These are phyloP conservation scores for Centrocercus urophasianus DNA, from an alignment of 2,113 vertebrate genomes.

Conservation along the genomic window DNA sequence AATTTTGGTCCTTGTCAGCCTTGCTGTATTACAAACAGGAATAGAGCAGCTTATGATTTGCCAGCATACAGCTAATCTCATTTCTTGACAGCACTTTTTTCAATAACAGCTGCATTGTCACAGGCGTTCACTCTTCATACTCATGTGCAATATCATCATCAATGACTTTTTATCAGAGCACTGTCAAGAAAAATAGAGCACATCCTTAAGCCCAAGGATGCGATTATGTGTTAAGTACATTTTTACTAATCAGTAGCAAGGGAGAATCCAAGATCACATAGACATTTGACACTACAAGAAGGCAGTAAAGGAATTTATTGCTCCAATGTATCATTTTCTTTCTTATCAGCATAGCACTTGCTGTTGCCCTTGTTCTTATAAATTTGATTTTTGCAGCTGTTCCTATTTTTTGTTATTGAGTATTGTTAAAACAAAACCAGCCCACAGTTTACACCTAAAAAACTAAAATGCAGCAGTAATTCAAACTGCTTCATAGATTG, in stretches of 20 bases:
- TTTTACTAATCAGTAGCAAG: constrained; percentile 58
- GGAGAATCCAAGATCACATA: constrained; percentile 55
- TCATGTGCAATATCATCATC: constrained; percentile 10
- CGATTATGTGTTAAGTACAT: constrained; percentile 64
- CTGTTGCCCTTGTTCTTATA: not conserved
- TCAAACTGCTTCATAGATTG: not conserved
- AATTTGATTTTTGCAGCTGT: not conserved
- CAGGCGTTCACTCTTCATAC: constrained; percentile 19
- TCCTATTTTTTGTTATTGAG: not conserved
- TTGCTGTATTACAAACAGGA: not conserved
- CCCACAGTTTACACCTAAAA: not conserved
- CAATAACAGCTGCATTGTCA: constrained; percentile 35
- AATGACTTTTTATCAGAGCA: constrained; percentile 33
- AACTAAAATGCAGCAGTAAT: not conserved
- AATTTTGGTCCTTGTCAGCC: not conserved
- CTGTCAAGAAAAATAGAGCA: constrained; percentile 59
- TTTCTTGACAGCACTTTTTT: constrained; percentile 17
- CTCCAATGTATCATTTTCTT: constrained; percentile 8
- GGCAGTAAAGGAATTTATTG: constrained; percentile 64
- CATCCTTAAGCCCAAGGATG: constrained; percentile 47
- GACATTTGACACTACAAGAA: constrained; percentile 48
- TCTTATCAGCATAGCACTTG: constrained; percentile 19
- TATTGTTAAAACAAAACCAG: not conserved
- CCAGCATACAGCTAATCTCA: not conserved
- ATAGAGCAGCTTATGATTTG: not conserved